Conservation (phyloP, 2,888 invertebrate species). For the Sipha maydis region DNA sequence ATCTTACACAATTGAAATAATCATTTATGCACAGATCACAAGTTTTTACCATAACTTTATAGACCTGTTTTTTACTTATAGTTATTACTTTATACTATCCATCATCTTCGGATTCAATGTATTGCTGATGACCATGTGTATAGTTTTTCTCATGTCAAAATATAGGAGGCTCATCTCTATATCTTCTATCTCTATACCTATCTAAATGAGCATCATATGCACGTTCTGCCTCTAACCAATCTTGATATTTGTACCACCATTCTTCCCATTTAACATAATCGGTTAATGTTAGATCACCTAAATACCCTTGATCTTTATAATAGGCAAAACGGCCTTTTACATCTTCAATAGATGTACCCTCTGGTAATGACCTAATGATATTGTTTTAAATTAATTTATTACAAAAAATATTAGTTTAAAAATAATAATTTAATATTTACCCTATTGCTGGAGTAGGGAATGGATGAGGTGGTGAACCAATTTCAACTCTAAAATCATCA, state of each 20-base stretch:
- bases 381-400: neutral
- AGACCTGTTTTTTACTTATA: conserved; percentile 15
- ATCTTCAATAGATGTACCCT: conserved; percentile 83
- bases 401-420: neutral
- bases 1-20: neutral
- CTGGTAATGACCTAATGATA: conserved; percentile 63
- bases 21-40: conserved; percentile 25
- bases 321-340: conserved; percentile 88
- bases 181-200: conserved; percentile 75
- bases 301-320: conserved; percentile 87
- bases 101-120: conserved; percentile 37
- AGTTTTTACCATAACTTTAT: conserved; percentile 1
- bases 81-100: conserved; percentile 7
- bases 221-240: conserved; percentile 86
- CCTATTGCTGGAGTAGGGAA: conserved; percentile 59
- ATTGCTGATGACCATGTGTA: conserved; percentile 19
- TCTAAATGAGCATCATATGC: conserved; percentile 57
- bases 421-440: conserved; percentile 3
- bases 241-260: conserved; percentile 94
- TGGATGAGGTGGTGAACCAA: conserved; percentile 68
- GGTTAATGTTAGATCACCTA: conserved; percentile 80
- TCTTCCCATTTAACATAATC: conserved; percentile 94
- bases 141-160: conserved; percentile 40
- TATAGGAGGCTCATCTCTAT: conserved; percentile 68
- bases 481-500: conserved; percentile 67